Conservation (phyloP, 1,140 invertebrate species). For the Lepidostoma basale region DNA sequence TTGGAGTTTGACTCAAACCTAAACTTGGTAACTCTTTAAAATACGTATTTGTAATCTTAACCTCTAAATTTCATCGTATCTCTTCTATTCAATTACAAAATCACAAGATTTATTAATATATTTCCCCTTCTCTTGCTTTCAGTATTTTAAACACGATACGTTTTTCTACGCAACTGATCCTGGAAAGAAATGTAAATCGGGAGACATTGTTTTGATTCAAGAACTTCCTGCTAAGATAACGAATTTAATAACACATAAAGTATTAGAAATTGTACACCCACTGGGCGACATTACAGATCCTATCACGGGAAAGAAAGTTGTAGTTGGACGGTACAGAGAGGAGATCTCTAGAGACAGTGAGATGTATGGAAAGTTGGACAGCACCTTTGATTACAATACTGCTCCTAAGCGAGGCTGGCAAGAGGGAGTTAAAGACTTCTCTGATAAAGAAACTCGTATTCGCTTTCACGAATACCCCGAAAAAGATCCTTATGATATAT, state of each 20-base stretch:
- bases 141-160: conserved; percentile 79
- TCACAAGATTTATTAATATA: neutral
- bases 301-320: conserved; percentile 79
- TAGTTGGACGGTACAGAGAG: conserved; percentile 74
- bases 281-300: conserved; percentile 84
- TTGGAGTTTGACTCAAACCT: conserved; percentile 73
- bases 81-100: neutral
- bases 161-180: conserved; percentile 80
- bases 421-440: conserved; percentile 81
- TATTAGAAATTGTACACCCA: conserved; percentile 80
- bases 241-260: conserved; percentile 76
- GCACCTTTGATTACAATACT: conserved; percentile 76
- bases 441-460: conserved; percentile 73
- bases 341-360: conserved; percentile 70
- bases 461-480: conserved; percentile 77
- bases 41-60: conserved; percentile 15
- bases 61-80: neutral
- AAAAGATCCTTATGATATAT: conserved; percentile 71
- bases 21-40: conserved; percentile 65
- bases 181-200: conserved; percentile 75
- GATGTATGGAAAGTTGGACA: conserved; percentile 72
- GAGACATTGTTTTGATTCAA: conserved; percentile 81
- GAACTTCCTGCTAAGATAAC: conserved; percentile 74
- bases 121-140: conserved; percentile 45
- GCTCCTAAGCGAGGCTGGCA: conserved; percentile 79